Evolutionary conservation across 1,140 invertebrate genomes (phyloP), one percentile per base, ranked within the genome.

Genomic region (Orchestia grillus): DNA sequence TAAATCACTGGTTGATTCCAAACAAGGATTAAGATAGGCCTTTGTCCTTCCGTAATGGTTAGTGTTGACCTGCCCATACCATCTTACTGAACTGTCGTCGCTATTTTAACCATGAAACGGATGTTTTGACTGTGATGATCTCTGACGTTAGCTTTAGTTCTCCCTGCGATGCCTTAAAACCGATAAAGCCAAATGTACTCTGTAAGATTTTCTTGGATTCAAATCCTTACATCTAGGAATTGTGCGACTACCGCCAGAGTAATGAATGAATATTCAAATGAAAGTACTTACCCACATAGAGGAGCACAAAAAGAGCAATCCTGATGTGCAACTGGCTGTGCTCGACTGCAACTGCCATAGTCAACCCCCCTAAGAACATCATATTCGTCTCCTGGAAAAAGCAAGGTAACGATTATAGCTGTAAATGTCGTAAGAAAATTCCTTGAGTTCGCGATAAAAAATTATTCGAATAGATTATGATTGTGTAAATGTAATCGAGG

Each of bases 321-420:
- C 97, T 92, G 87, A 96, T 96, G 96, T 97, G 97, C 44, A 97
- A 96, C 87, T 97, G 95, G 92, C 97, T 96, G 87, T 97, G 96
- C 96, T 97, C 97, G 15, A 97, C 97, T 16, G 97, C 97, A 6
- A 97, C 95, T 62, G 97, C 97, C 43, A 97, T 95, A 40, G 97
- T 97, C 23, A 97, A 96, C 88, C 97, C 97, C 36, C 97, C 97
- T 36, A 97, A 47, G 91, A 97, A 97, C 57, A 97, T 96, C 95
- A 97, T 97, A 94, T 97, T 97, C 28, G 97, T 97, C 47, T 97
- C 95, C 95, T 95, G 57, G 4, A 57, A n/a, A n/a, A 44, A 16
- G 42, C 36, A 94, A 94, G 42, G 16, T 94, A 47, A 40, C 23
- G 0, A 19, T 47, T 6, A 47, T 28, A 44, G 47, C 47, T 6